These are phyloP conservation scores for Orthosia incerta DNA, from an alignment of 2,888 invertebrate species.

Conservation along the genomic window DNA sequence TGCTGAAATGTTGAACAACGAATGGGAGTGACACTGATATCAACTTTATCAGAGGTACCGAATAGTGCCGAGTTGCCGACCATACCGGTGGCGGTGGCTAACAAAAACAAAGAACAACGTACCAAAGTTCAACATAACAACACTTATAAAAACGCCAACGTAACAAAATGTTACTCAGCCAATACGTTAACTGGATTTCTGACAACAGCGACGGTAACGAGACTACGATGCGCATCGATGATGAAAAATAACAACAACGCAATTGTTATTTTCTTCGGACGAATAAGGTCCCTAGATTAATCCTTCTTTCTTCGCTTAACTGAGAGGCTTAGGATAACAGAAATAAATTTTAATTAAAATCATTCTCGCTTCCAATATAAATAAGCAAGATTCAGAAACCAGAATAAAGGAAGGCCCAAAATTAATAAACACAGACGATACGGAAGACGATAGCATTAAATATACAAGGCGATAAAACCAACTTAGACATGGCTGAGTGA, in stretches of 20 bases:
- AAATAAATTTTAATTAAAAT: slow-evolving; percentile 28
- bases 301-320: background rate
- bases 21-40: too few species aligned
- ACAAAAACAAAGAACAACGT: too few species aligned
- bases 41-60: too few species aligned
- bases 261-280: slow-evolving; percentile 2
- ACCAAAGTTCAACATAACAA: too few species aligned
- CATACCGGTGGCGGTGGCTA: too few species aligned
- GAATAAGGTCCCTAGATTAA: background rate
- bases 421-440: slow-evolving; percentile 47
- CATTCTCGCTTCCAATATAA: slow-evolving; percentile 21
- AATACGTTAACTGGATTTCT: too few species aligned
- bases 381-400: slow-evolving; percentile 34
- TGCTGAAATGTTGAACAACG: too few species aligned
- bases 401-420: slow-evolving; percentile 36
- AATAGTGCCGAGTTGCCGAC: too few species aligned
- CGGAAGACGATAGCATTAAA: slow-evolving; percentile 58
- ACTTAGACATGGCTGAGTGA: slow-evolving; percentile 56
- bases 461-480: slow-evolving; percentile 54
- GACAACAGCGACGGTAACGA: too few species aligned
- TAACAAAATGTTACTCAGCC: too few species aligned
- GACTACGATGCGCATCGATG: too few species aligned
- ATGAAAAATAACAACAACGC: background rate
- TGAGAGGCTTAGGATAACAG: background rate
- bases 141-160: too few species aligned